Conservation (phyloP, 2,888 invertebrate genomes). For the Lampropteryx suffumata region DNA sequence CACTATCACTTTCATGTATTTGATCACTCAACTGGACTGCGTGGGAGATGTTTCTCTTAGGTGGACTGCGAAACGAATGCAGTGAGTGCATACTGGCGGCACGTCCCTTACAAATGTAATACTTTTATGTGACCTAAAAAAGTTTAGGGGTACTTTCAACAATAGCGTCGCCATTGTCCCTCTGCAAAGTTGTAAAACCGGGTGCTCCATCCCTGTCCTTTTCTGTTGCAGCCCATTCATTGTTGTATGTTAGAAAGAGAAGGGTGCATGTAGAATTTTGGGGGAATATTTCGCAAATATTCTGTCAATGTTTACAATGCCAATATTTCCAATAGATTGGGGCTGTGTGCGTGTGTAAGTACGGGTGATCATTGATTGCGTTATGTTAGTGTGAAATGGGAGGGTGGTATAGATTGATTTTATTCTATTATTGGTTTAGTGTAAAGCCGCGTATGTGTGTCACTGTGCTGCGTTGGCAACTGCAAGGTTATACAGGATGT, state of each 20-base stretch:
- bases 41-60: constrained; percentile 69
- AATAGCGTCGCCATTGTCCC: constrained; percentile 80
- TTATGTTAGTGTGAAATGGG: constrained; percentile 60
- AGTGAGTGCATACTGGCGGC: constrained; percentile 70
- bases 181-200: constrained; percentile 71
- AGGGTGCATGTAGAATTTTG: constrained; percentile 49
- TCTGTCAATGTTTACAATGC: constrained; percentile 78
- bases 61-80: constrained; percentile 78
- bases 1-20: constrained; percentile 51
- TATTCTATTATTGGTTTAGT: constrained; percentile 82
- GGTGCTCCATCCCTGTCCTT: constrained; percentile 56
- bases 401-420: constrained; percentile 81
- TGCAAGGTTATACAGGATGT: constrained; percentile 55
- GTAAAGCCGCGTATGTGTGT: constrained; percentile 81
- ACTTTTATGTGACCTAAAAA: constrained; percentile 82
- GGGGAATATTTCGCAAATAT: constrained; percentile 74
- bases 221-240: constrained; percentile 35
- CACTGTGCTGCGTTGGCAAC: constrained; percentile 72
- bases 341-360: constrained; percentile 54
- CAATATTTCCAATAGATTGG: constrained; percentile 73
- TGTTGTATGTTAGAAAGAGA: constrained; percentile 51
- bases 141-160: constrained; percentile 79
- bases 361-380: constrained; percentile 64
- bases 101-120: constrained; percentile 79
- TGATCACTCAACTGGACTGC: constrained; percentile 56